phyloP scores from a whole-genome alignment of 1,140 invertebrate genomes.

The Panulirus ornatus region DNA sequence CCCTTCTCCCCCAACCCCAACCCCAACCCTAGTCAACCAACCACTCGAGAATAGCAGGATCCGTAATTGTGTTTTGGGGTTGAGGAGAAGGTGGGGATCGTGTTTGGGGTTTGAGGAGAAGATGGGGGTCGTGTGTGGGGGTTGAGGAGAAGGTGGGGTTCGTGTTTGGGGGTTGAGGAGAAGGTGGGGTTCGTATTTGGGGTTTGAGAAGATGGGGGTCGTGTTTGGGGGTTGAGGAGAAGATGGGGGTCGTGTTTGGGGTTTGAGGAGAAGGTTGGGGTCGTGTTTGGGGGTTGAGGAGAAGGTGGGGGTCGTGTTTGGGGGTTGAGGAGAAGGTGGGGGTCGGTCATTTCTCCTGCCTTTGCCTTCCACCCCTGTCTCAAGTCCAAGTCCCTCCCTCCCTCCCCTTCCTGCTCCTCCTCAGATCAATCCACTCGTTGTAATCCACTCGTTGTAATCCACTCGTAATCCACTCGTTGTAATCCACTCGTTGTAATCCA shows the following conservation, averaged over 20 bases:
- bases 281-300: background rate
- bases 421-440: too few relatives aligned
- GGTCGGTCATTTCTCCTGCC: slow-evolving; percentile 9
- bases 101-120: background rate
- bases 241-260: too few relatives aligned
- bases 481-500: too few relatives aligned
- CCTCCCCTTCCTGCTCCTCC: background rate
- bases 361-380: background rate
- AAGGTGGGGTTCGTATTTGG: too few relatives aligned
- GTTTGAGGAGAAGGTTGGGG: background rate
- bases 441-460: too few relatives aligned
- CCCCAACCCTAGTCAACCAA: too few relatives aligned
- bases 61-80: background rate
- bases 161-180: too few relatives aligned
- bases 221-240: too few relatives aligned
- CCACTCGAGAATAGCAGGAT: background rate
- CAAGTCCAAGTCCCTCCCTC: background rate
- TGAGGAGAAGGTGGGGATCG: background rate
- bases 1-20: too few relatives aligned
- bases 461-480: too few relatives aligned
- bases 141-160: too few relatives aligned
- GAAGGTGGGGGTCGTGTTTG: slow-evolving; percentile 12
- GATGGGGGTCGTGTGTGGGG: background rate
- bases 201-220: too few relatives aligned
- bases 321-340: slow-evolving; percentile 6